A percentile compares a stretch with the other conserved stretches of the same genome.
phyloP scores from a whole-genome alignment of 2,888 invertebrate genomes.

The Trichopria drosophilae region DNA sequence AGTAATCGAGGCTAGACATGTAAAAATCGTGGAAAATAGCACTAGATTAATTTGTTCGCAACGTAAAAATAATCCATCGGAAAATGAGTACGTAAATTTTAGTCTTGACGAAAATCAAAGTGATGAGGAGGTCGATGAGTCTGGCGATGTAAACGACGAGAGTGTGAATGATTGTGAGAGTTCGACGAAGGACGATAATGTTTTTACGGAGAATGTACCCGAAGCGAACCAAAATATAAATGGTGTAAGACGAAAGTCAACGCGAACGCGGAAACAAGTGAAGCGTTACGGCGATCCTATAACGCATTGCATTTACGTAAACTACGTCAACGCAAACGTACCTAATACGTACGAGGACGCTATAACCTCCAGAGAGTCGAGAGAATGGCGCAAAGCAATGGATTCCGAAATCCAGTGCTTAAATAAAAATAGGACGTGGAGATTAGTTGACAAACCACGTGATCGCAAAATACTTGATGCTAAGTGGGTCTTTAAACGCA shows the following conservation, averaged over 20 bases:
- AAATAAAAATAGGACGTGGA: slow-evolving; percentile 29
- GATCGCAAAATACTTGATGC: slow-evolving; percentile 24
- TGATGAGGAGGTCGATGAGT: too few species aligned
- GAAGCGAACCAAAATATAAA: too few species aligned
- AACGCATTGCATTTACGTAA: slow-evolving; percentile 12
- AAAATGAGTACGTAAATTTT: too few species aligned
- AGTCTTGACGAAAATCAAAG: too few species aligned
- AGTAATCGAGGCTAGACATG: slow-evolving; percentile 4
- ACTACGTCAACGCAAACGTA: slow-evolving; percentile 16
- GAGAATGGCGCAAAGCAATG: slow-evolving; percentile 30
- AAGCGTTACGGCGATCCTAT: slow-evolving; percentile 9
- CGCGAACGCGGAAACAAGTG: slow-evolving; percentile 9
- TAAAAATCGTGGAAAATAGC: background rate
- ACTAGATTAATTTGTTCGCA: background rate
- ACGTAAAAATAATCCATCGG: too few species aligned
- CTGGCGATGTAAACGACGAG: too few species aligned
- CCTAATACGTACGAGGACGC: slow-evolving; percentile 30
- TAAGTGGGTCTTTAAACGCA: slow-evolving; percentile 31
- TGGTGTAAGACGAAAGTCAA: slow-evolving; percentile 5
- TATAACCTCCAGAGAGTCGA: slow-evolving; percentile 15
- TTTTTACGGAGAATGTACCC: too few species aligned
- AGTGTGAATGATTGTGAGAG: too few species aligned
- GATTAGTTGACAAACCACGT: slow-evolving; percentile 20
- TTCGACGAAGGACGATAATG: too few species aligned
- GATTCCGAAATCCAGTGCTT: slow-evolving; percentile 26